Percentiles rank a stretch among this genome's conserved stretches.
Conservation (phyloP, 2,888 invertebrate species). For the Hydraecia micacea region DNA sequence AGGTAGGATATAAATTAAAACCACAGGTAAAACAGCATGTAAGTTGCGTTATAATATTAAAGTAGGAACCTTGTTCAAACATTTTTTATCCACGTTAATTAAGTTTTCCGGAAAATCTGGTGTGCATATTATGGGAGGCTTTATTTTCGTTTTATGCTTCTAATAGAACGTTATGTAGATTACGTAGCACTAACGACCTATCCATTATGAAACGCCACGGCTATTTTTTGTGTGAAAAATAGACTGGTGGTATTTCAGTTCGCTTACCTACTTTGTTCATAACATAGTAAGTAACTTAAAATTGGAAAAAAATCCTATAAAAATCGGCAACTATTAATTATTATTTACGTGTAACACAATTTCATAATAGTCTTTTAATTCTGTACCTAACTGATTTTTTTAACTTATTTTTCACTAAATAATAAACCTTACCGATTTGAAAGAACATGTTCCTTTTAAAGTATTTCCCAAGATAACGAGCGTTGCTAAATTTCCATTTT, state of each 20-base stretch:
- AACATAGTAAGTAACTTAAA: not conserved
- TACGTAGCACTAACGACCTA: conserved; percentile 31
- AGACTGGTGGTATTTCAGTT: not conserved
- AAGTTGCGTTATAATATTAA: conserved; percentile 9
- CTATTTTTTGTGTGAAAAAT: conserved; percentile 11
- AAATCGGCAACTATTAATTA: not conserved
- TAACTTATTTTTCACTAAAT: too few species aligned
- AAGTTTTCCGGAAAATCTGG: conserved; percentile 45
- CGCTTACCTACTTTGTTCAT: not conserved
- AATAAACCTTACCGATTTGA: too few species aligned
- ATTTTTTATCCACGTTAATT: conserved; percentile 45
- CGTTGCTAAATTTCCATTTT: too few species aligned
- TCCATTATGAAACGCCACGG: conserved; percentile 22
- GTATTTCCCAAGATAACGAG: too few species aligned
- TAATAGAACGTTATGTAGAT: conserved; percentile 25
- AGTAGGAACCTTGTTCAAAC: conserved; percentile 31
- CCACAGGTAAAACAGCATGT: not conserved
- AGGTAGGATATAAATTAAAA: not conserved
- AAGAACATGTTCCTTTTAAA: too few species aligned
- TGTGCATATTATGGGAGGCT: conserved; percentile 28
- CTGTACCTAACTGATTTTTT: too few species aligned
- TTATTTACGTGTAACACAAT: too few species aligned
- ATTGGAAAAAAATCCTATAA: not conserved
- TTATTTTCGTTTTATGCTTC: conserved; percentile 26
- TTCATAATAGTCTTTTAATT: not conserved